These are phyloP conservation scores for Leucophora obtusa DNA, from an alignment of 2,888 invertebrate genomes.

Conservation along the genomic window DNA sequence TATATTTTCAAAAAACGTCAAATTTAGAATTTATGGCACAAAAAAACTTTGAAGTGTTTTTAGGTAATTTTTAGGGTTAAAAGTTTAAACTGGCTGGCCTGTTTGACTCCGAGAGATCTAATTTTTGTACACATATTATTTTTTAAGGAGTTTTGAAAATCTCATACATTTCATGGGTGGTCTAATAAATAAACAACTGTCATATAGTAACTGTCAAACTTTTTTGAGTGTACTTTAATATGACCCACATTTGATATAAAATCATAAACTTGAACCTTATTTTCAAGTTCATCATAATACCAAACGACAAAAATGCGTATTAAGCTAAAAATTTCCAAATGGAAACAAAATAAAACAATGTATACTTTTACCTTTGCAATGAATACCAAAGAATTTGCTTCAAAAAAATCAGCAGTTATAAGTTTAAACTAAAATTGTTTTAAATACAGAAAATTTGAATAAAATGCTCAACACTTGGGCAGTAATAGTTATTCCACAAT, in stretches of 20 bases:
- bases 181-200: no score
- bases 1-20: no score
- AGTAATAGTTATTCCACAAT: slow-evolving; percentile 16
- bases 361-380: neutral
- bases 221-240: no score
- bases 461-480: neutral
- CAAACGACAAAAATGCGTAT: slow-evolving; percentile 6
- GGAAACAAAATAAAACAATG: neutral
- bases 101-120: no score
- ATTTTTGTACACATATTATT: no score
- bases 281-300: slow-evolving; percentile 44
- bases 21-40: no score
- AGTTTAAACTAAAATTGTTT: slow-evolving; percentile 8
- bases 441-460: slow-evolving; percentile 14
- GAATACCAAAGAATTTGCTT: neutral
- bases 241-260: slow-evolving; percentile 14
- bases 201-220: no score
- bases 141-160: no score
- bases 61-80: no score
- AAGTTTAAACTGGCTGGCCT: no score
- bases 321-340: slow-evolving; percentile 5
- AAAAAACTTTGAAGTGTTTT: no score
- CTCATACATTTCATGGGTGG: no score
- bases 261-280: slow-evolving; percentile 46
- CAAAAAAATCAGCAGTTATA: slow-evolving; percentile 39